Conservation (phyloP, 1,140 invertebrate genomes). For the Trichogramma pretiosum region DNA sequence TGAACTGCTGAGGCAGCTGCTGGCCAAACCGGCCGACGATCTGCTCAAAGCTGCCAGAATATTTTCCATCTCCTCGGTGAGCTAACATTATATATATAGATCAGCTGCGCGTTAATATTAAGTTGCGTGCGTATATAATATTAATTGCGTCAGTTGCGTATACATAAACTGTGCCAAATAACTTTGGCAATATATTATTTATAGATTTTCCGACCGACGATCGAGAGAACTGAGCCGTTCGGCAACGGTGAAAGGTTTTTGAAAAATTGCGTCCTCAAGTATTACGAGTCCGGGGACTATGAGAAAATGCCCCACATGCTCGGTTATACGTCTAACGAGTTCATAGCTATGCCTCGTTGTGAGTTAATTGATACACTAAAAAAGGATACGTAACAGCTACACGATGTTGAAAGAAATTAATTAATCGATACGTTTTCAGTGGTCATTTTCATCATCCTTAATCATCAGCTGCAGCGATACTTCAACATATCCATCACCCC, state of each 20-base stretch:
- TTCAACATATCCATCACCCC: too few relatives aligned
- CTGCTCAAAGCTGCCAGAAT: too few relatives aligned
- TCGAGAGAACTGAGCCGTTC: constrained; percentile 29
- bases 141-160: too few relatives aligned
- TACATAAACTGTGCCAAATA: too few relatives aligned
- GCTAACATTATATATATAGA: not conserved
- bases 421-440: too few relatives aligned
- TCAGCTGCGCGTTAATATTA: too few relatives aligned
- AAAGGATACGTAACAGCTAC: not conserved
- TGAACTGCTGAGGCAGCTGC: not conserved
- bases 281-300: constrained; percentile 45
- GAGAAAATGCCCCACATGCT: constrained; percentile 49
- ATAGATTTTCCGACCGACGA: constrained; percentile 33
- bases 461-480: too few relatives aligned
- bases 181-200: not conserved
- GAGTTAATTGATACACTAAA: not conserved
- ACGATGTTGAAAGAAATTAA: not conserved
- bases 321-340: constrained; percentile 53
- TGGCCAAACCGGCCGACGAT: too few relatives aligned
- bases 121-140: too few relatives aligned
- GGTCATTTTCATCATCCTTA: too few relatives aligned
- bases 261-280: constrained; percentile 45
- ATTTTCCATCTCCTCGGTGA: too few relatives aligned
- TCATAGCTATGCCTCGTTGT: constrained; percentile 50
- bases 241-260: constrained; percentile 47